Evolutionary conservation across 2,888 invertebrate genomes (phyloP).

Genomic region (Drosophila barbarae): DNA sequence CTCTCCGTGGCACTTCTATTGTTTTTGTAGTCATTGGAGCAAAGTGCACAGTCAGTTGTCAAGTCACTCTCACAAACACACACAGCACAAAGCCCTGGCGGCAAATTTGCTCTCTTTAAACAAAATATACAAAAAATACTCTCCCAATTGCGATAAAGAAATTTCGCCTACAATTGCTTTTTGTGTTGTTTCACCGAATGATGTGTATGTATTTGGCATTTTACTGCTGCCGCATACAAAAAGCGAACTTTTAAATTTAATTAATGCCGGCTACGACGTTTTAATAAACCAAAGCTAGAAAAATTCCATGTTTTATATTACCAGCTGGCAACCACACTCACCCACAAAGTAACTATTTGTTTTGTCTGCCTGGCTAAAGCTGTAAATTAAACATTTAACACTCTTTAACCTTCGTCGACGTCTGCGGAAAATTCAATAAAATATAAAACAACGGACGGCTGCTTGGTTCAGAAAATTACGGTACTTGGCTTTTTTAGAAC

Average conservation of each 20-base stretch:
- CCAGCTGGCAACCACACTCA: constrained; percentile 31
- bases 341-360: constrained; percentile 4
- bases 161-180: constrained; percentile 48
- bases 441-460: constrained; percentile 56
- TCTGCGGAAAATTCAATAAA: constrained; percentile 70
- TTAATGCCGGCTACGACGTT: constrained; percentile 11
- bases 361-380: neutral
- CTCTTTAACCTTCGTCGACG: constrained; percentile 22
- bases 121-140: constrained; percentile 8
- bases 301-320: constrained; percentile 3
- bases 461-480: constrained; percentile 56
- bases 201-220: constrained; percentile 21
- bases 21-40: constrained; percentile 56
- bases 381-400: neutral
- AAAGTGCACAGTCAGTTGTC: constrained; percentile 58
- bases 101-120: constrained; percentile 24
- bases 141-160: constrained; percentile 33
- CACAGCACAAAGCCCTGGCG: constrained; percentile 2
- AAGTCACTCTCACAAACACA: constrained; percentile 53
- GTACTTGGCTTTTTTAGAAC: constrained; percentile 51
- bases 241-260: constrained; percentile 8
- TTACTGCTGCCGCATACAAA: neutral
- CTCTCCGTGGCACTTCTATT: constrained; percentile 17
- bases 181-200: constrained; percentile 22
- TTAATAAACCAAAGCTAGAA: neutral